Evolutionary conservation across 64 coral and sea anemone genomes (phyloP).

Genomic region (Astreopora myriophthalma): DNA sequence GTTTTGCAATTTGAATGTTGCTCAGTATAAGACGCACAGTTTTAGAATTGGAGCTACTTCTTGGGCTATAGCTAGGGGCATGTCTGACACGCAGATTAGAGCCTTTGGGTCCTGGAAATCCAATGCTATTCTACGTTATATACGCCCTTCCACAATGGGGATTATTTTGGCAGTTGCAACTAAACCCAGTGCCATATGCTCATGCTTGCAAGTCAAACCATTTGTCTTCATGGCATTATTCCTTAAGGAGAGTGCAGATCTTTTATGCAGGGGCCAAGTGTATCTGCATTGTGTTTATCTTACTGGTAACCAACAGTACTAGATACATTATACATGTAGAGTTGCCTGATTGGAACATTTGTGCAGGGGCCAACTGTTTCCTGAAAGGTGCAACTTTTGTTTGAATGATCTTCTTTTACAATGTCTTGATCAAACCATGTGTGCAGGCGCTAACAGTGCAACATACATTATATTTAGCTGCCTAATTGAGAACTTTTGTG

Average conservation of each 20-base stretch:
- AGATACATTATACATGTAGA: neutral
- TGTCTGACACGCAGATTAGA: conserved; percentile 20
- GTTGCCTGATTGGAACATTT: neutral
- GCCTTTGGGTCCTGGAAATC: neutral
- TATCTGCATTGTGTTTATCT: neutral
- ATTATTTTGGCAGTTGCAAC: neutral
- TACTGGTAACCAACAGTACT: neutral
- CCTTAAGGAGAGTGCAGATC: neutral
- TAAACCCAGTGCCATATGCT: neutral
- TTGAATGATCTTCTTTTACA: too few relatives aligned
- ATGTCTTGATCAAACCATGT: too few relatives aligned
- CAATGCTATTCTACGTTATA: neutral
- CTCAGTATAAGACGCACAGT: neutral
- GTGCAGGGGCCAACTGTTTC: neutral
- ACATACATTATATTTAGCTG: too few relatives aligned
- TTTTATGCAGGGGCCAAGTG: neutral
- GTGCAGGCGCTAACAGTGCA: too few relatives aligned
- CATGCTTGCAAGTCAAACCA: neutral
- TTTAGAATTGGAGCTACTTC: neutral
- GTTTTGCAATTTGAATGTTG: too few relatives aligned
- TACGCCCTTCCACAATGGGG: neutral
- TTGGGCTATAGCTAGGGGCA: neutral
- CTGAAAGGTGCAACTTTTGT: too few relatives aligned
- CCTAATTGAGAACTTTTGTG: too few relatives aligned
- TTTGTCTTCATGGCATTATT: neutral